These are phyloP conservation scores for Drosophila guanche DNA, from an alignment of 1,140 invertebrate genomes.

Conservation along the genomic window DNA sequence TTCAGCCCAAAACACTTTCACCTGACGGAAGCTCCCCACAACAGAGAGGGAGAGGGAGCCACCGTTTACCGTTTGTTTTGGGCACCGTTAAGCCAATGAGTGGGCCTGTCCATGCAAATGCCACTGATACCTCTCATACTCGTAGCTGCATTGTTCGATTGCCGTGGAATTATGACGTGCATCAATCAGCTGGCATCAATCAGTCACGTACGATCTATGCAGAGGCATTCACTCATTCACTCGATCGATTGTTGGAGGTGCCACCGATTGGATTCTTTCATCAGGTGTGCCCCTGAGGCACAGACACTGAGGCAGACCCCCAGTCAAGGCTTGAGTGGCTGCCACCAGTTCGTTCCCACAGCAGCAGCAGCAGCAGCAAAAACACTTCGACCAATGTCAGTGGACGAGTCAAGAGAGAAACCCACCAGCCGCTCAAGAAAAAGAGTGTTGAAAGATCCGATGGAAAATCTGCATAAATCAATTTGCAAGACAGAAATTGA, in stretches of 20 bases:
- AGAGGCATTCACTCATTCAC: conserved; percentile 41
- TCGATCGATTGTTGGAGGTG: neutral
- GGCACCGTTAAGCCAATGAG: conserved; percentile 32
- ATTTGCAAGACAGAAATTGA: conserved; percentile 63
- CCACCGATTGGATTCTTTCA: conserved; percentile 13
- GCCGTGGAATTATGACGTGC: conserved; percentile 61
- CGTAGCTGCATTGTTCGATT: conserved; percentile 1
- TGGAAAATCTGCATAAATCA: conserved; percentile 72
- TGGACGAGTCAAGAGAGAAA: conserved; percentile 29
- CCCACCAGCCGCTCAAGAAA: conserved; percentile 8
- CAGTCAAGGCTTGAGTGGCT: conserved; percentile 10
- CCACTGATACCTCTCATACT: conserved; percentile 8
- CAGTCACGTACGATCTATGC: conserved; percentile 62
- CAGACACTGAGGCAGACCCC: conserved; percentile 3
- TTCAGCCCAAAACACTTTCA: conserved; percentile 60
- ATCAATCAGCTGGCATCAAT: conserved; percentile 57
- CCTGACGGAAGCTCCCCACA: conserved; percentile 15
- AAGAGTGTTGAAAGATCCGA: conserved; percentile 57
- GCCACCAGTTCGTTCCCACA: conserved; percentile 31
- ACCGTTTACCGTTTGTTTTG: conserved; percentile 3
- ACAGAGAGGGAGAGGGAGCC: neutral
- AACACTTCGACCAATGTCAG: conserved; percentile 52
- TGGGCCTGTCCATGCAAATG: conserved; percentile 29
- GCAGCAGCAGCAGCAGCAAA: conserved; percentile 23
- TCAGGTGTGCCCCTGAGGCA: conserved; percentile 10